Percentiles rank a stretch among this genome's conserved stretches.
Conservation (phyloP, 2,888 invertebrate genomes). For the Allygus modestus region DNA sequence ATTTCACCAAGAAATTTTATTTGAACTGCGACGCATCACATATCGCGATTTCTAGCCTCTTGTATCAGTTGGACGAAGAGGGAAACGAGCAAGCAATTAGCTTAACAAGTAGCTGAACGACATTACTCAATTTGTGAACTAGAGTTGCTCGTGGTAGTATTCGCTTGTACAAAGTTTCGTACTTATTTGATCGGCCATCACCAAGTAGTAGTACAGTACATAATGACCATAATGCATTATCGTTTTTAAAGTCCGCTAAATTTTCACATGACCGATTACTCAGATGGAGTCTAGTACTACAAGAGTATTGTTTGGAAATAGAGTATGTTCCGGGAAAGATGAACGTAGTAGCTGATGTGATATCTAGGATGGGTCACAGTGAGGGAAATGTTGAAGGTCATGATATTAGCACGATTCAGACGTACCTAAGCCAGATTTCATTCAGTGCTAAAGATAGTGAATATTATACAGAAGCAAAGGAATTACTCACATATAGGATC, state of each 20-base stretch:
- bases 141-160: neutral
- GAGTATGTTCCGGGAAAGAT: conserved; percentile 52
- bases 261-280: conserved; percentile 27
- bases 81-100: neutral
- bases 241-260: conserved; percentile 39
- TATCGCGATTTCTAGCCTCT: neutral
- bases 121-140: neutral
- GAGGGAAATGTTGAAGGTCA: neutral
- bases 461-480: neutral
- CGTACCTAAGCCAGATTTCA: neutral
- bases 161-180: conserved; percentile 13
- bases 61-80: conserved; percentile 14
- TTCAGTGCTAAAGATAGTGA: neutral
- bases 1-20: conserved; percentile 2
- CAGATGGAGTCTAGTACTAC: conserved; percentile 42
- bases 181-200: conserved; percentile 26
- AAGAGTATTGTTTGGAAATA: conserved; percentile 23
- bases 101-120: conserved; percentile 9
- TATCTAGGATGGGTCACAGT: conserved; percentile 22
- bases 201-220: neutral
- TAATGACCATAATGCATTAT: conserved; percentile 32
- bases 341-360: conserved; percentile 19
- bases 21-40: neutral
- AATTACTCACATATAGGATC: neutral
- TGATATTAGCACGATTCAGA: neutral